Evolutionary conservation across 1,140 invertebrate genomes (phyloP), one percentile per base, ranked within the genome.

Genomic region (Papilio polyxenes): DNA sequence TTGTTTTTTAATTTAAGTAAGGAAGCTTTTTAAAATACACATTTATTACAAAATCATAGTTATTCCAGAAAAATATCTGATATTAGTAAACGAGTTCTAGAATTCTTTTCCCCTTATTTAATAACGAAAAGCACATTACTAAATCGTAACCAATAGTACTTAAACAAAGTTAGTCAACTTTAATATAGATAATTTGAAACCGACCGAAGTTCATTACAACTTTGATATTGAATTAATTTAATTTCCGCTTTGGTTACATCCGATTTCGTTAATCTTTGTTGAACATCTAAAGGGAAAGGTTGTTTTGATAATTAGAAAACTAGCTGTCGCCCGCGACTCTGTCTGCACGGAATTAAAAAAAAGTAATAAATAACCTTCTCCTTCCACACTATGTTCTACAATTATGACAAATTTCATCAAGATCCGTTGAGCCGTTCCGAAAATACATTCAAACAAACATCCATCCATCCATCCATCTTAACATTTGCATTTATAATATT

Each of bases 161-260:
- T 72, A 72, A 40, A 40, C 65, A 72, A 72, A 72, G 65, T 72
- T 72, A 72, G 23, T 40, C 31, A 37, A 72, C 65, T 72, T 72
- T 72, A 72, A 72, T 72, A 72, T 72, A 72, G 65, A 72, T 72
- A 72, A 72, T 72, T 72, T 72, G 65, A 40, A 72, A 72, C 65
- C 65, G 65, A 40, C 31, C 23, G 31, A 72, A 72, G 65, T 72
- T 72, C 65, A 72, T 72, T 72, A 72, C 65, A 72, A 72, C 65
- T 72, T 37, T 15, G 4, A 72, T 40, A 31, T 72, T 72, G 65
- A 72, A 72, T 72, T 72, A 72, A 72, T 72, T 72, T 37, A 72
- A 72, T 72, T 72, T 72, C 65, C 65, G 10, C 37, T 23, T 72
- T 40, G 65, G 65, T 72, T 72, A 72, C 65, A 72, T 72, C 65